These are phyloP conservation scores for Nesogale talazaci DNA, from an alignment of 2,113 vertebrate species.

Conservation along the genomic window DNA sequence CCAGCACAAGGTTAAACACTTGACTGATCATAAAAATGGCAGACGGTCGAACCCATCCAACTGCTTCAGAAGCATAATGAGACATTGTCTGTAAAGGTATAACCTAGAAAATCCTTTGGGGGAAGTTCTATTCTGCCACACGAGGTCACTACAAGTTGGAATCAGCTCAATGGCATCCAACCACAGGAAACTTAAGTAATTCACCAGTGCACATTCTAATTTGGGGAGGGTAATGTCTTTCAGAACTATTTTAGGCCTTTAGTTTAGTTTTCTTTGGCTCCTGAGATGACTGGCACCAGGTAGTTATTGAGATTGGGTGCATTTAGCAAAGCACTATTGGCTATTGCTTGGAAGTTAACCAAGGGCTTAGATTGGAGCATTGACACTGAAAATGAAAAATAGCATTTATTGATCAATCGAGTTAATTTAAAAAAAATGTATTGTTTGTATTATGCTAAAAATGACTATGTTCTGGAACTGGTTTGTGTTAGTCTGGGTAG, in stretches of 20 bases:
- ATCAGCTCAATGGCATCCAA: background rate
- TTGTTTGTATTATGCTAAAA: background rate
- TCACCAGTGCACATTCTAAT: background rate
- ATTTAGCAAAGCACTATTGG: slow-evolving; percentile 18
- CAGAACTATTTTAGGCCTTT: slow-evolving; percentile 29
- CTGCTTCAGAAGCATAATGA: background rate
- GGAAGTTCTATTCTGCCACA: background rate
- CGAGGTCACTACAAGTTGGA: background rate
- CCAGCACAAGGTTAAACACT: background rate
- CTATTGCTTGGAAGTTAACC: slow-evolving; percentile 51
- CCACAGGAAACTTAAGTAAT: background rate
- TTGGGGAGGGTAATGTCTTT: background rate
- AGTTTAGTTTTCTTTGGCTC: slow-evolving; percentile 43
- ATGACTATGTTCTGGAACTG: too few species aligned
- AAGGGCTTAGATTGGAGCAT: slow-evolving; percentile 16
- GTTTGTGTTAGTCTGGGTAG: too few species aligned
- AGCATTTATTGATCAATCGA: slow-evolving; percentile 13
- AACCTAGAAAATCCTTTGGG: background rate
- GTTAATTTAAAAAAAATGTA: slow-evolving; percentile 27
- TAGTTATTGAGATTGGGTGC: slow-evolving; percentile 40
- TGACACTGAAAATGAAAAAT: slow-evolving; percentile 6
- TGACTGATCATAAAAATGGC: background rate
- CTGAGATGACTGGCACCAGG: background rate
- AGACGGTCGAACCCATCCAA: background rate
- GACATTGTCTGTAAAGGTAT: too few species aligned